These are phyloP conservation scores for Fragum fragum DNA, from an alignment of 2,888 invertebrate genomes.

Conservation along the genomic window DNA sequence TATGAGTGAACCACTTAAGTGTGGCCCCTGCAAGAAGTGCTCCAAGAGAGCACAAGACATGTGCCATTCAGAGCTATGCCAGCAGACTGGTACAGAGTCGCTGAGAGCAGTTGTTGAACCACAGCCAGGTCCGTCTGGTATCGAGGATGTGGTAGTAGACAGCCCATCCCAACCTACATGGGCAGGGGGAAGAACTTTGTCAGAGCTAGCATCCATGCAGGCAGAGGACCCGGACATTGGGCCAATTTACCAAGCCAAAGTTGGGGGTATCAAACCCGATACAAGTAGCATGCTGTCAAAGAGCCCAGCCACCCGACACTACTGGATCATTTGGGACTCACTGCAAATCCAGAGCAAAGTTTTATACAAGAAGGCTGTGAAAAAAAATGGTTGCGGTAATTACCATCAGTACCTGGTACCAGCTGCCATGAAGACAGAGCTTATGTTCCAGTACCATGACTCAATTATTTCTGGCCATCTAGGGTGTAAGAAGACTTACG, in stretches of 20 bases:
- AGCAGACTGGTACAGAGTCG: background rate
- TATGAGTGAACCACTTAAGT: constrained; percentile 33
- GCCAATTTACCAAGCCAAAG: background rate
- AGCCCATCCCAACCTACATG: background rate
- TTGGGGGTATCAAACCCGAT: background rate
- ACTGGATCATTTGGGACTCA: too few relatives aligned
- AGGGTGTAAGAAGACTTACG: too few relatives aligned
- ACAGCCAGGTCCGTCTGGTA: background rate
- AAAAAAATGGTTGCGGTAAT: too few relatives aligned
- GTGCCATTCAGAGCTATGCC: constrained; percentile 26
- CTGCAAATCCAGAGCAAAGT: too few relatives aligned
- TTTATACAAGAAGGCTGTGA: too few relatives aligned
- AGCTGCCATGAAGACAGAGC: too few relatives aligned
- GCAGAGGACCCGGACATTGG: background rate
- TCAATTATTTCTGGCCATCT: too few relatives aligned
- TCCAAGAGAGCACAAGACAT: constrained; percentile 35
- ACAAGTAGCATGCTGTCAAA: too few relatives aligned
- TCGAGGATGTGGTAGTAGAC: background rate
- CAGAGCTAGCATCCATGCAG: background rate
- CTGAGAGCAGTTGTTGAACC: background rate
- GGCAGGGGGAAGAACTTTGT: too few relatives aligned
- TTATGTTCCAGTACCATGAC: too few relatives aligned
- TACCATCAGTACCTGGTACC: too few relatives aligned
- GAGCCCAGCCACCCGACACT: too few relatives aligned
- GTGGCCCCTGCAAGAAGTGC: constrained; percentile 34